Evolutionary conservation across 1,140 invertebrate species (phyloP).

Genomic region (Stegodyphus dumicola): DNA sequence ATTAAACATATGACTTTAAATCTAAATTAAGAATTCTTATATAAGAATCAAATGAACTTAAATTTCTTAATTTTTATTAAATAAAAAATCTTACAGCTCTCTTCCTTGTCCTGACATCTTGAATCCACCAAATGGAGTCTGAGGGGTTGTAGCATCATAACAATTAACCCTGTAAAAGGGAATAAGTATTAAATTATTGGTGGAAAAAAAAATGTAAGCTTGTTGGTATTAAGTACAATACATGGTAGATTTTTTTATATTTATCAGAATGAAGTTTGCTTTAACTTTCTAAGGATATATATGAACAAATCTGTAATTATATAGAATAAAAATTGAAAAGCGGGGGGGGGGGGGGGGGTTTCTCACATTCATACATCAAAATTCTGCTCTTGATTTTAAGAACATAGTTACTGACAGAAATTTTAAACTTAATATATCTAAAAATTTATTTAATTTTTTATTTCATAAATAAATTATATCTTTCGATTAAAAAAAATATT

Average conservation of each 20-base stretch:
- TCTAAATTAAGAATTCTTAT: not conserved
- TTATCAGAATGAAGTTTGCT: not conserved
- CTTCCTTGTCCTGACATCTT: slow-evolving; percentile 87
- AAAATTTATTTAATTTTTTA: not conserved
- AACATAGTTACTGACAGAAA: not conserved
- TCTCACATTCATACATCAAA: no score
- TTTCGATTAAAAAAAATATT: not conserved
- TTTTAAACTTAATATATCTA: not conserved
- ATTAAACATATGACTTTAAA: not conserved
- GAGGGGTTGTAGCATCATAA: slow-evolving; percentile 79
- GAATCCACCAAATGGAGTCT: slow-evolving; percentile 88
- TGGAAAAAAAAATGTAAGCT: not conserved
- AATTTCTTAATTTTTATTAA: not conserved
- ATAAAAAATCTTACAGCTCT: slow-evolving; percentile 70
- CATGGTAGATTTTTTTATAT: not conserved
- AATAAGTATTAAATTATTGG: not conserved
- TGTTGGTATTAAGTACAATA: not conserved
- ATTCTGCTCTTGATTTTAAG: not conserved
- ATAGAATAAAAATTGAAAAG: not conserved
- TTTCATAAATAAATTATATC: not conserved
- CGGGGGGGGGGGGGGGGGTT: no score
- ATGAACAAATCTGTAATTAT: no score
- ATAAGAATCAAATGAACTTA: not conserved
- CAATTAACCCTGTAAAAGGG: slow-evolving; percentile 78
- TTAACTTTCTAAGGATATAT: no score